Evolutionary conservation across 2,888 invertebrate genomes (phyloP).

Genomic region (Zaprionus obscuricornis): DNA sequence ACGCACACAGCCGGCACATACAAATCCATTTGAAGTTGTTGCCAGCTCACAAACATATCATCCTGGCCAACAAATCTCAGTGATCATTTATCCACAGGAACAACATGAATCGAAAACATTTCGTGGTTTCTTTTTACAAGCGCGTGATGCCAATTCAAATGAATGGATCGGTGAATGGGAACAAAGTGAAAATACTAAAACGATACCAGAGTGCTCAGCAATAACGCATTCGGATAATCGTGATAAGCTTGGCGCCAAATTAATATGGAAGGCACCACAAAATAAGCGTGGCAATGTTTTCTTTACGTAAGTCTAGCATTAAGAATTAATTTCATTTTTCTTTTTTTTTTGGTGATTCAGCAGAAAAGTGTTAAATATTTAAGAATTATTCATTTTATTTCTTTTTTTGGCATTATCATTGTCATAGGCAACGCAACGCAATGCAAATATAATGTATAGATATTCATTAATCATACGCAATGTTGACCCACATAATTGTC

Average conservation of each 20-base stretch:
- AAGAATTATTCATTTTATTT: too few relatives aligned
- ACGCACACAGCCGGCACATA: slow-evolving; percentile 86
- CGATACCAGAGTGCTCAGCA: slow-evolving; percentile 91
- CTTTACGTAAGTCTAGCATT: slow-evolving; percentile 88
- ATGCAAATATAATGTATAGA: slow-evolving; percentile 7
- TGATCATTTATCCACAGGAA: slow-evolving; percentile 77
- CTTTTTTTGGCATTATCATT: slow-evolving; percentile 18
- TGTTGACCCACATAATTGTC: slow-evolving; percentile 72
- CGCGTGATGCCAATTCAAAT: slow-evolving; percentile 88
- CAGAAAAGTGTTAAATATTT: background rate
- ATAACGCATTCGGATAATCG: slow-evolving; percentile 91
- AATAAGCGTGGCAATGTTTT: slow-evolving; percentile 88
- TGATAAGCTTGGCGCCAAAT: slow-evolving; percentile 88
- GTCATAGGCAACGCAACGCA: slow-evolving; percentile 12
- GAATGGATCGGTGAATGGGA: slow-evolving; percentile 91
- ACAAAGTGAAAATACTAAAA: slow-evolving; percentile 89
- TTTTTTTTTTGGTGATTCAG: too few relatives aligned
- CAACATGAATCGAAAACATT: slow-evolving; percentile 84
- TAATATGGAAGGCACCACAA: slow-evolving; percentile 90
- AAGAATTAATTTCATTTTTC: too few relatives aligned
- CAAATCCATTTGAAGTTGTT: slow-evolving; percentile 88
- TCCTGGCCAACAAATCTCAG: slow-evolving; percentile 88
- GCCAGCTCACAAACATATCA: slow-evolving; percentile 87
- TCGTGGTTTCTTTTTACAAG: slow-evolving; percentile 93
- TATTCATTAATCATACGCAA: slow-evolving; percentile 69